A percentile compares a stretch with the other conserved stretches of the same genome.
These are phyloP conservation scores for Orthonevra nobilis DNA, from an alignment of 2,888 invertebrate genomes.

Conservation along the genomic window DNA sequence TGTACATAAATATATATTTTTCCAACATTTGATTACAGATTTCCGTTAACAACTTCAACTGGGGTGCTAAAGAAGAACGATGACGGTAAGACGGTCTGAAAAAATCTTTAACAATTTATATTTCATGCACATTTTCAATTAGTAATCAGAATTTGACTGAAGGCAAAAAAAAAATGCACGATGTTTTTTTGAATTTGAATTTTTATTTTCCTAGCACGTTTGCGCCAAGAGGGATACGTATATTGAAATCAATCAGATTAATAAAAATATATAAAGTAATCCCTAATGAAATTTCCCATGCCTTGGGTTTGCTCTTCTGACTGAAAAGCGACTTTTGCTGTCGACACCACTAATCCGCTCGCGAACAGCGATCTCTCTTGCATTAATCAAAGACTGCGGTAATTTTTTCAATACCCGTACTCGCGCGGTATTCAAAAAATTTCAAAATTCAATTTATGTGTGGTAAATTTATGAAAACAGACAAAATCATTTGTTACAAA, in stretches of 20 bases:
- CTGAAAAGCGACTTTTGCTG: slow-evolving; percentile 27
- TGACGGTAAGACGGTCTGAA: slow-evolving; percentile 76
- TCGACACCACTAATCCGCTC: slow-evolving; percentile 47
- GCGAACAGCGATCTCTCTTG: slow-evolving; percentile 24
- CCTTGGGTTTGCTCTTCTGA: slow-evolving; percentile 1
- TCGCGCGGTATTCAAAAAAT: slow-evolving; percentile 20
- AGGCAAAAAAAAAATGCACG: slow-evolving; percentile 18
- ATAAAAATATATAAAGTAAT: slow-evolving; percentile 32
- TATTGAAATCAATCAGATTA: slow-evolving; percentile 63
- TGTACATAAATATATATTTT: slow-evolving; percentile 7
- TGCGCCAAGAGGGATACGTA: slow-evolving; percentile 1
- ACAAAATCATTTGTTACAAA: slow-evolving; percentile 61
- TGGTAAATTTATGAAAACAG: slow-evolving; percentile 56
- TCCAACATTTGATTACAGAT: slow-evolving; percentile 71
- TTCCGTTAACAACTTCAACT: slow-evolving; percentile 78
- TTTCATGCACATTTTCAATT: slow-evolving; percentile 11
- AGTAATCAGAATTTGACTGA: slow-evolving; percentile 12
- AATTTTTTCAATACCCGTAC: slow-evolving; percentile 43
- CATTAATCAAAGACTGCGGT: slow-evolving; percentile 35
- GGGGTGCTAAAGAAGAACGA: slow-evolving; percentile 79
- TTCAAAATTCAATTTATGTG: slow-evolving; percentile 60
- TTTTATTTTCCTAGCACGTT: slow-evolving; percentile 51
- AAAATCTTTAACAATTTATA: slow-evolving; percentile 1
- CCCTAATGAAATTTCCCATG: slow-evolving; percentile 35
- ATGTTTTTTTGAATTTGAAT: neutral